These are phyloP conservation scores for Spodoptera exigua DNA, from an alignment of 2,888 invertebrate genomes.

Conservation along the genomic window DNA sequence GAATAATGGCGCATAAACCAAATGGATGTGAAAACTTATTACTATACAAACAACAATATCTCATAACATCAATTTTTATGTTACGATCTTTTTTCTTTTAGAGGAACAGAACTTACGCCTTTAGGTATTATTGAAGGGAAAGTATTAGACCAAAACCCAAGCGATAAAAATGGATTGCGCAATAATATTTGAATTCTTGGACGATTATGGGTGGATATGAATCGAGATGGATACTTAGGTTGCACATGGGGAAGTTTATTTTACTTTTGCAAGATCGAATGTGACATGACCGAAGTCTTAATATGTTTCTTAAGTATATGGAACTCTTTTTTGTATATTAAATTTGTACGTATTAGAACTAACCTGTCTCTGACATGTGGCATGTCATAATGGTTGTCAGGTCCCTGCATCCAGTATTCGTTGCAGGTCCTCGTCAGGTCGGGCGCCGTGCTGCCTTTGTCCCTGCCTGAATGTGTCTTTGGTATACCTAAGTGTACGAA, in stretches of 20 bases:
- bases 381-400: slow-evolving; percentile 84
- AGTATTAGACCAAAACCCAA: slow-evolving; percentile 39
- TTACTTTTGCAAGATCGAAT: too few species aligned
- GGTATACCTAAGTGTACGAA: slow-evolving; percentile 71
- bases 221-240: slow-evolving; percentile 8
- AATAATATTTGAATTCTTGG: slow-evolving; percentile 39
- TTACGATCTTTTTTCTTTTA: slow-evolving; percentile 49
- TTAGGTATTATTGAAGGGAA: slow-evolving; percentile 27
- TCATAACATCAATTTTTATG: slow-evolving; percentile 53
- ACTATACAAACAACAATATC: slow-evolving; percentile 57
- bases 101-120: slow-evolving; percentile 22
- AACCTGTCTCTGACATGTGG: slow-evolving; percentile 85
- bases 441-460: slow-evolving; percentile 76
- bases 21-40: slow-evolving; percentile 62
- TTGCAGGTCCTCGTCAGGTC: slow-evolving; percentile 83
- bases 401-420: slow-evolving; percentile 84
- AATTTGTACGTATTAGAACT: background rate
- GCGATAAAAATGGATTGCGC: slow-evolving; percentile 46
- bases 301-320: background rate
- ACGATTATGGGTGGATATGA: slow-evolving; percentile 17
- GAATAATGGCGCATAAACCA: slow-evolving; percentile 59
- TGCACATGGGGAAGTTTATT: too few species aligned
- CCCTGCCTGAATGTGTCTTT: slow-evolving; percentile 74
- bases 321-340: background rate
- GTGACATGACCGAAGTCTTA: too few species aligned